These are phyloP conservation scores for Alviniconcha marisindica DNA, from an alignment of 1,140 invertebrate genomes.

Conservation along the genomic window DNA sequence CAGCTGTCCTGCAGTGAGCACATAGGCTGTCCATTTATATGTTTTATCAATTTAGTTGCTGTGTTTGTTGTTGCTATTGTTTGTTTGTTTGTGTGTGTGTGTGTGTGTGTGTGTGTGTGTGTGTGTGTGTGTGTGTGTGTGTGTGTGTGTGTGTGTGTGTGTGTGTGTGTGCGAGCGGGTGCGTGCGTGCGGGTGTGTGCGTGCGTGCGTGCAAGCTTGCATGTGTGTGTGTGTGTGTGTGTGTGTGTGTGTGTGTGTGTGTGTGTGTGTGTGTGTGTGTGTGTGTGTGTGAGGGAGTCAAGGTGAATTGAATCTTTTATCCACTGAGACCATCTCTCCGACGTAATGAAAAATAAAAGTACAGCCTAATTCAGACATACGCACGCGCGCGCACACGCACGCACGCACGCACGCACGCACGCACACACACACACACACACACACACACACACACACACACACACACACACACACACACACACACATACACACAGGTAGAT, in stretches of 20 bases:
- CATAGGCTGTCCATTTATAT: no score
- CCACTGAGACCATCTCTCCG: background rate
- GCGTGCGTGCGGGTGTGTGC: background rate
- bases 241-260: background rate
- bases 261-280: no score
- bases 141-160: slow-evolving; percentile 8
- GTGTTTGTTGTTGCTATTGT: no score
- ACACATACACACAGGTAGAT: no score
- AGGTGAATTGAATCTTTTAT: background rate
- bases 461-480: background rate
- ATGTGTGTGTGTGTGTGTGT: background rate
- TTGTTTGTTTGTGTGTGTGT: no score
- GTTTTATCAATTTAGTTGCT: no score
- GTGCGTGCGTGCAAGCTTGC: background rate
- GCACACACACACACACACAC: slow-evolving; percentile 6
- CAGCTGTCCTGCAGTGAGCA: no score
- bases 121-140: slow-evolving; percentile 7
- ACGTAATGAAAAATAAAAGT: background rate
- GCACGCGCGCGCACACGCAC: slow-evolving; percentile 5
- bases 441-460: background rate
- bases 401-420: slow-evolving; percentile 5
- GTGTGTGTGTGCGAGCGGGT: background rate
- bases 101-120: background rate
- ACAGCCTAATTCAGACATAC: background rate
- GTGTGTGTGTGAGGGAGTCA: no score